Base-by-base conservation (phyloP, 2,113 vertebrate genomes). In the Sebastes fasciatus region DNA sequence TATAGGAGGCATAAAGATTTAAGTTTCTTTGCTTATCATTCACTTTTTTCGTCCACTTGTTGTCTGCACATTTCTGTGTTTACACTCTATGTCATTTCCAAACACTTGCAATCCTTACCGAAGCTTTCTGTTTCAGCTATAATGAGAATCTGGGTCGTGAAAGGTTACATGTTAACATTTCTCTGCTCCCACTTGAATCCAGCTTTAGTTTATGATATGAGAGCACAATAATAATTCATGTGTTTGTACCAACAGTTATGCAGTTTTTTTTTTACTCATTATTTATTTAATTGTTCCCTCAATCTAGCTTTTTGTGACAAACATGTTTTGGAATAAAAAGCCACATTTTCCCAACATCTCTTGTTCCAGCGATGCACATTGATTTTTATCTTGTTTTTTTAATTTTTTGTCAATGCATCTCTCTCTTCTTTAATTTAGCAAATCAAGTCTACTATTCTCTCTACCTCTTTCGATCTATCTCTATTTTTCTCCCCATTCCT, bases 81-180 rank as follows among this genome's bases (percentile, higher is more conserved):
- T 23, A 43, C 34, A 34, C 34, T 34, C 34, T 14, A 12, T 60
- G 57, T 66, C n/a, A 8, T 1, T 42, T 40, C 16, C 45, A 65
- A 52, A n/a, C 26, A 10, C 43, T 9, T 49, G 40, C 17, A 54
- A 40, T 73, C 14, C 21, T 65, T 26, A 19, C 19, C 62, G 52
- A 62, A 51, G 45, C 46, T 60, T 73, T 67, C 13, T 72, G n/a
- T 60, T 45, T 51, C 48, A 75, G 70, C 65, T 66, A 61, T 54
- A 65, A 52, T 21, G 45, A 70, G 43, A 66, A 75, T 21, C n/a
- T 45, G 48, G 21, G 48, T 66, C 71, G 65, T 26, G 16, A 63
- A 55, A 68, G 13, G 14, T 23, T 61, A 61, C 51, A 43, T 46
- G 10, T 74, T 16, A 64, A 52, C 21, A 73, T 57, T 7, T 55